These are phyloP conservation scores for Crocallis elinguaria DNA, from an alignment of 2,888 invertebrate species.

Conservation along the genomic window DNA sequence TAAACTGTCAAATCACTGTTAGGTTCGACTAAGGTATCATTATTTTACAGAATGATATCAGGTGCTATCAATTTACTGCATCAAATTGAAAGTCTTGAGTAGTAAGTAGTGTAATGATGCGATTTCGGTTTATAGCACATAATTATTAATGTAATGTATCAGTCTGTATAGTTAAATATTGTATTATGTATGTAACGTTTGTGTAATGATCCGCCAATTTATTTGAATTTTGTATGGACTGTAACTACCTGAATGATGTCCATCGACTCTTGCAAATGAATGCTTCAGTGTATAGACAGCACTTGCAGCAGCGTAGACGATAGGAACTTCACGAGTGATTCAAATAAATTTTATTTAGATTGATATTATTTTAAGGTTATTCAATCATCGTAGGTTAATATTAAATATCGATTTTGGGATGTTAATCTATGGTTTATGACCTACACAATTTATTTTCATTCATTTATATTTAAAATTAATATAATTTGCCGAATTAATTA, in stretches of 20 bases:
- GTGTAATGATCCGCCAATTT: constrained; percentile 13
- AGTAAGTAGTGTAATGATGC: constrained; percentile 12
- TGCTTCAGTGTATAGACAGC: background rate
- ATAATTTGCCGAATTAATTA: constrained; percentile 67
- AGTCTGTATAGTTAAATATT: constrained; percentile 13
- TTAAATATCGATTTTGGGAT: constrained; percentile 30
- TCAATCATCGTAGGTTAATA: constrained; percentile 13
- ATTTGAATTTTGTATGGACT: constrained; percentile 10
- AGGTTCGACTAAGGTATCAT: too few relatives aligned
- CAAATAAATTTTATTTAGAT: constrained; percentile 9
- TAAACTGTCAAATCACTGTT: too few relatives aligned
- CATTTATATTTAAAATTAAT: constrained; percentile 38
- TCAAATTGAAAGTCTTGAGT: too few relatives aligned
- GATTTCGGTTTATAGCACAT: constrained; percentile 10
- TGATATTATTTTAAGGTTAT: constrained; percentile 26
- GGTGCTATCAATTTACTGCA: too few relatives aligned
- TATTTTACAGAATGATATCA: too few relatives aligned
- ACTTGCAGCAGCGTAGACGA: background rate
- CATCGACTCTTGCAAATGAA: constrained; percentile 3
- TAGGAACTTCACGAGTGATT: constrained; percentile 9
- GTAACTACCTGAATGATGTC: constrained; percentile 4
- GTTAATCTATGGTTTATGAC: constrained; percentile 29
- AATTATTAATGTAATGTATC: constrained; percentile 9
- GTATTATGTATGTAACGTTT: constrained; percentile 12
- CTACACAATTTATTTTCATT: constrained; percentile 32